Evolutionary conservation across 2,113 vertebrate genomes (phyloP).

Genomic region (Heterochromis multidens): DNA sequence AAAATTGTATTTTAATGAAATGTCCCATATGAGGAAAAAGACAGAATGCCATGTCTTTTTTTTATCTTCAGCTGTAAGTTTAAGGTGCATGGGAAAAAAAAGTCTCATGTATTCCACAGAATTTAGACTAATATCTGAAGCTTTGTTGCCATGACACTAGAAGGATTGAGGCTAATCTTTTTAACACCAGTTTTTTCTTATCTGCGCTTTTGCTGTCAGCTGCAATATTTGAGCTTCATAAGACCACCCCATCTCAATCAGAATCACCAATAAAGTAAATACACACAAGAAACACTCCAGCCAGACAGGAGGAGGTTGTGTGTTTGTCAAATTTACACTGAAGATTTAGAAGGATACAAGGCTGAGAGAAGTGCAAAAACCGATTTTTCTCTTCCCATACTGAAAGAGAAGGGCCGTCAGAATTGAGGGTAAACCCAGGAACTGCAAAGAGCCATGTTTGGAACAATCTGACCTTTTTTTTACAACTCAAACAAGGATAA

Average conservation of each 20-base stretch:
- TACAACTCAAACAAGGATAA: constrained; percentile 70
- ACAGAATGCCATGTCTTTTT: neutral
- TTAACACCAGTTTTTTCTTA: neutral
- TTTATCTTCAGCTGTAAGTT: neutral
- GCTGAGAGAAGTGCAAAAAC: constrained; percentile 39
- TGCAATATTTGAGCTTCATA: constrained; percentile 18
- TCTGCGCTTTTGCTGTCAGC: neutral
- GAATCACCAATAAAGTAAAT: constrained; percentile 40
- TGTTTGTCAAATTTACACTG: constrained; percentile 41
- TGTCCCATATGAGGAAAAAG: neutral
- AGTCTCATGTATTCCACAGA: neutral
- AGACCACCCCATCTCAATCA: constrained; percentile 25
- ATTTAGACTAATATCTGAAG: neutral
- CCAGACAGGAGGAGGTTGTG: constrained; percentile 7
- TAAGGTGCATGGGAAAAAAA: neutral
- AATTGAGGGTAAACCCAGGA: constrained; percentile 51
- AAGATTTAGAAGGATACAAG: constrained; percentile 44
- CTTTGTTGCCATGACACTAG: neutral
- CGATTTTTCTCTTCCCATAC: constrained; percentile 23
- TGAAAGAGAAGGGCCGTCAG: constrained; percentile 15
- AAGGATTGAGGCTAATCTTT: constrained; percentile 1
- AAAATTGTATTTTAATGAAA: neutral
- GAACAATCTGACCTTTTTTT: constrained; percentile 57
- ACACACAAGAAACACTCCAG: constrained; percentile 19
- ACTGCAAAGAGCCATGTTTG: constrained; percentile 50